Percentiles rank a stretch among this genome's conserved stretches.
These are phyloP conservation scores for Tyrannus savana DNA, from an alignment of 2,113 vertebrate species.

Conservation along the genomic window DNA sequence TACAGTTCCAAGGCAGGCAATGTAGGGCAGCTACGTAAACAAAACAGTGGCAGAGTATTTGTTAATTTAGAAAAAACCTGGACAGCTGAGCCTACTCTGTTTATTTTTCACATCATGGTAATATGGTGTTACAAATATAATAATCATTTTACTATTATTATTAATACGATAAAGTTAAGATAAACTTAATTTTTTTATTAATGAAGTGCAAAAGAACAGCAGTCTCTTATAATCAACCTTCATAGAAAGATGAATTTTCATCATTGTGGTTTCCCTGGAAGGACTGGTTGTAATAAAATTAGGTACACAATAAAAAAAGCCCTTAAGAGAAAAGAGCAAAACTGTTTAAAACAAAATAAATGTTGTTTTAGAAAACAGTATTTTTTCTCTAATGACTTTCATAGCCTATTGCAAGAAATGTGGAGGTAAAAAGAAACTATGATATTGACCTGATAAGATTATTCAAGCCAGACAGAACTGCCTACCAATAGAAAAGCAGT, in stretches of 20 bases:
- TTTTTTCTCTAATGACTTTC: neutral
- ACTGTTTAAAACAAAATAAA: neutral
- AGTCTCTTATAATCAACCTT: neutral
- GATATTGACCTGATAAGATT: neutral
- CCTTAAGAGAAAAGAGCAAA: neutral
- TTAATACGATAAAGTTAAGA: neutral
- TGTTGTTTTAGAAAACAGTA: neutral
- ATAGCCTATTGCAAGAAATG: neutral
- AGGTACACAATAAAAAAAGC: neutral
- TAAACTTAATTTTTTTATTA: neutral
- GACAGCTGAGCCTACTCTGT: neutral
- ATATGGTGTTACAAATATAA: neutral
- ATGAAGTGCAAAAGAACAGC: neutral
- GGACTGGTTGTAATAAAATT: slow-evolving; percentile 14
- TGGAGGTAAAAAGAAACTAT: neutral
- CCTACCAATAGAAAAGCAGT: neutral
- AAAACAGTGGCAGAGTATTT: neutral
- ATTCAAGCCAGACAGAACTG: neutral
- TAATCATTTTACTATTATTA: neutral
- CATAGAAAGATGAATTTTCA: neutral
- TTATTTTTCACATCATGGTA: neutral
- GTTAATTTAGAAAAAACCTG: neutral
- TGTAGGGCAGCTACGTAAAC: fast-evolving
- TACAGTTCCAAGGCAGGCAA: neutral
- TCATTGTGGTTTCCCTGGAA: neutral